Base-by-base conservation (phyloP, 2,113 vertebrate species). In the Bucco capensis region DNA sequence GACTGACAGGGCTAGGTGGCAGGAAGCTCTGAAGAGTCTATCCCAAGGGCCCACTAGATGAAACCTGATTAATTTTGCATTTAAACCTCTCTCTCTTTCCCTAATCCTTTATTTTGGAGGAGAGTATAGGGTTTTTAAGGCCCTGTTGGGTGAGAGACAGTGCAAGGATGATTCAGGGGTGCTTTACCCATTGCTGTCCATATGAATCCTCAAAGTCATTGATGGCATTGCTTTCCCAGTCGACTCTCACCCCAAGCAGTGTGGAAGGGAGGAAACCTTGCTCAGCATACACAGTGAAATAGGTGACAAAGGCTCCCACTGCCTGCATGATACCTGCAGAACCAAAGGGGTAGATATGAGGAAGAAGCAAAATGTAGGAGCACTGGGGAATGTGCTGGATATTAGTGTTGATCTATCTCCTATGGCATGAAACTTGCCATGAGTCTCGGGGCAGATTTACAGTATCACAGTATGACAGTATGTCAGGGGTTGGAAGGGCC, bases 171-270 rank as follows among this genome's bases (percentile, higher is more conserved):
- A 49, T 35, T 44, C 27, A 31, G 60, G 22, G 77, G 28, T 65
- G 7, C 38, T 60, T 96, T 96, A 98, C 98, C 98, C 98, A 98
- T 88, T 98, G 72, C 83, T 98, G 98, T 7, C 98, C 98, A 1
- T 98, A 98, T 30, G 97, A 98, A 61, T 98, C 98, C 77, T 97
- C 95, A 5, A 98, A 91, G 76, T 98, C 97, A 0, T 98, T 97
- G 22, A 95, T 62, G 27, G 3, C 7, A 1, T 67, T 72, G 21
- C 58, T 81, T 73, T 98, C 98, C 98, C 98, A 98, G 12, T 61
- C 0, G 9, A 97, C 85, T 18, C 98, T 86, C n/a, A 98, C 92
- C 0, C 94, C 86, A 3, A 98, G 74, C 62, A 98, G 88, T 0
- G 86, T 50, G 51, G 44, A 74, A 31, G 98, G 98, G 30, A 96